phyloP scores from a whole-genome alignment of 2,797 vertebrate species.

The Nyctibius grandis region DNA sequence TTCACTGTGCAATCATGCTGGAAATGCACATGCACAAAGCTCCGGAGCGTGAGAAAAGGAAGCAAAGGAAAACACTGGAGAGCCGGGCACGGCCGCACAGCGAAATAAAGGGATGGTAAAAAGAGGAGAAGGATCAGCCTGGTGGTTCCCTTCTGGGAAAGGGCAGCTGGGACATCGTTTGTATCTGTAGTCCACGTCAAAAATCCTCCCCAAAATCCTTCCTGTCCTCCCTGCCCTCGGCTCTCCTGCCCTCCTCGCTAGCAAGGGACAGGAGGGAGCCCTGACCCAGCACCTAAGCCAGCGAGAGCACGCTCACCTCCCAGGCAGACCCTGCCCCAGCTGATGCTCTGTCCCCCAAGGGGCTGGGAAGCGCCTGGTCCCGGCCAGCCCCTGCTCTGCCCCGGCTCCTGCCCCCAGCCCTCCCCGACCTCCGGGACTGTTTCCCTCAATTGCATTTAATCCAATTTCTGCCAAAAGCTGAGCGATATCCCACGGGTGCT shows the following conservation, averaged over 20 bases:
- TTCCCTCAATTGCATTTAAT: rapidly evolving
- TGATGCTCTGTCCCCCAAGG: rapidly evolving
- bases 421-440: rapidly evolving
- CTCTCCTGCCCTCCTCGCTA: neutral
- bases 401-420: neutral
- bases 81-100: neutral
- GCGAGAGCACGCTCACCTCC: rapidly evolving
- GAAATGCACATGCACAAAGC: constrained; percentile 17
- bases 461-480: neutral
- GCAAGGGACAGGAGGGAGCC: neutral
- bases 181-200: neutral
- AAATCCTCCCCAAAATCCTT: neutral
- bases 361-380: neutral
- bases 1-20: neutral
- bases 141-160: neutral
- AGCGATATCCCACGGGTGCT: neutral
- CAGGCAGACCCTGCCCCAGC: neutral
- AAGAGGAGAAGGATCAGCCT: neutral
- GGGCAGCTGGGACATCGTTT: neutral
- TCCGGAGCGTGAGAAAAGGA: neutral
- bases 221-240: neutral
- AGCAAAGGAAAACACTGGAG: neutral
- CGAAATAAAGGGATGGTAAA: neutral
- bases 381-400: rapidly evolving
- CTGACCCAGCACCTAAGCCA: neutral